A percentile compares a stretch with the other conserved stretches of the same genome.
Conservation (phyloP, 23 tunicate genomes). For the Aplidium turbinatum region DNA sequence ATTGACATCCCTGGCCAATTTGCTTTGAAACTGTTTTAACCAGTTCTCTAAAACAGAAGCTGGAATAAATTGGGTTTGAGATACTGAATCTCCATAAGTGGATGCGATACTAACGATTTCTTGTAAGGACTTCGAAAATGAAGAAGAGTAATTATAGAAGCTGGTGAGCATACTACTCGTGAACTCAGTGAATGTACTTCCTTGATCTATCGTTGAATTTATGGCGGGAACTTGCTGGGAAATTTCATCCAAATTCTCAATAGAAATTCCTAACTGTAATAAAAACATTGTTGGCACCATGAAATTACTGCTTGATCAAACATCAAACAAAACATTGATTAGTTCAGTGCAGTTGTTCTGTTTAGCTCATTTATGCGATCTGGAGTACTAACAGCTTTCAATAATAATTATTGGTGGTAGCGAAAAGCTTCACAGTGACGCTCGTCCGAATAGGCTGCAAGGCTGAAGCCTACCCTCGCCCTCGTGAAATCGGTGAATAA, state of each 20-base stretch:
- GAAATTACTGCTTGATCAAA: too few relatives aligned
- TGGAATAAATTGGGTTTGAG: slow-evolving; percentile 68
- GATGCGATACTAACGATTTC: slow-evolving; percentile 38
- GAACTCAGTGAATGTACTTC: slow-evolving; percentile 53
- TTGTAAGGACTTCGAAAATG: slow-evolving; percentile 47
- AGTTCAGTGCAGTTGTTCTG: too few relatives aligned
- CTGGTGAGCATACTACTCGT: slow-evolving; percentile 48
- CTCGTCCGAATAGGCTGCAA: too few relatives aligned
- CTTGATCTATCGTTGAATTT: slow-evolving; percentile 2
- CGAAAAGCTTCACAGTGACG: too few relatives aligned
- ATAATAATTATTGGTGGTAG: too few relatives aligned
- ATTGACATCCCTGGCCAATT: slow-evolving; percentile 66
- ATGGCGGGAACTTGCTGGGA: slow-evolving; percentile 71
- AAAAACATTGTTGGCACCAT: neutral
- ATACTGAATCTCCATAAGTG: slow-evolving; percentile 17
- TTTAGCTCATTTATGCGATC: too few relatives aligned
- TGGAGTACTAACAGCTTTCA: too few relatives aligned
- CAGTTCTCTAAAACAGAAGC: slow-evolving; percentile 62
- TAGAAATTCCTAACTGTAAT: slow-evolving; percentile 72
- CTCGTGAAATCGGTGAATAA: too few relatives aligned
- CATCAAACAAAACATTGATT: too few relatives aligned
- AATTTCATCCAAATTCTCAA: slow-evolving; percentile 51
- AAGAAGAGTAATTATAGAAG: slow-evolving; percentile 73
- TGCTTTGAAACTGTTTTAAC: slow-evolving; percentile 61
- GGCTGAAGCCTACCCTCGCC: too few relatives aligned